Conservation (phyloP, 2,113 vertebrate species). For the Okapia johnstoni region DNA sequence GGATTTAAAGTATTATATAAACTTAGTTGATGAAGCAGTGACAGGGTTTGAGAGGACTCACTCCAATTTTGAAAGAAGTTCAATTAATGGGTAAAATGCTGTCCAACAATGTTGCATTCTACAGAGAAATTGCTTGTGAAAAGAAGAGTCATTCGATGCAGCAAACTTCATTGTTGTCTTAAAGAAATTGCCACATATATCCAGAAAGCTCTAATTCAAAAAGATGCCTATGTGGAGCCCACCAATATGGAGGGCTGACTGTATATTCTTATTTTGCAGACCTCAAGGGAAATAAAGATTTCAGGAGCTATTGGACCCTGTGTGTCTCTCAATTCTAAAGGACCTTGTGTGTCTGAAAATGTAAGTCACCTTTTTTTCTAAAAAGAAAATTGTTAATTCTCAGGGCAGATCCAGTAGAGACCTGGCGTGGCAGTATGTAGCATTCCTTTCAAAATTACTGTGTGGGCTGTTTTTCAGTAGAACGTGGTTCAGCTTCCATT, state of each 20-base stretch:
- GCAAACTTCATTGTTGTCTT: neutral
- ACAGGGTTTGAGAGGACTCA: neutral
- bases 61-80: neutral
- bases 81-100: neutral
- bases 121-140: neutral
- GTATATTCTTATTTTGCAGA: slow-evolving; percentile 82
- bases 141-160: neutral
- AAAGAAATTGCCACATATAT: neutral
- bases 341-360: slow-evolving; percentile 97
- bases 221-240: neutral
- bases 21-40: neutral
- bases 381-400: slow-evolving; percentile 17
- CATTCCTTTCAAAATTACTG: neutral
- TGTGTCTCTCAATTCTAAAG: slow-evolving; percentile 94
- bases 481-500: neutral
- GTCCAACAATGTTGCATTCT: neutral
- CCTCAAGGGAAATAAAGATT: slow-evolving; percentile 97
- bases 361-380: slow-evolving; percentile 79
- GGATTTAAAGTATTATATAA: neutral
- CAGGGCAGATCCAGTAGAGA: neutral
- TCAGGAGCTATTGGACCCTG: slow-evolving; percentile 98
- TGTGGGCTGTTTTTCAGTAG: neutral
- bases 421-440: neutral
- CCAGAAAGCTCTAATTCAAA: neutral
- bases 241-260: neutral